Conservation (phyloP, 2,797 vertebrate genomes). For the Columba guinea region DNA sequence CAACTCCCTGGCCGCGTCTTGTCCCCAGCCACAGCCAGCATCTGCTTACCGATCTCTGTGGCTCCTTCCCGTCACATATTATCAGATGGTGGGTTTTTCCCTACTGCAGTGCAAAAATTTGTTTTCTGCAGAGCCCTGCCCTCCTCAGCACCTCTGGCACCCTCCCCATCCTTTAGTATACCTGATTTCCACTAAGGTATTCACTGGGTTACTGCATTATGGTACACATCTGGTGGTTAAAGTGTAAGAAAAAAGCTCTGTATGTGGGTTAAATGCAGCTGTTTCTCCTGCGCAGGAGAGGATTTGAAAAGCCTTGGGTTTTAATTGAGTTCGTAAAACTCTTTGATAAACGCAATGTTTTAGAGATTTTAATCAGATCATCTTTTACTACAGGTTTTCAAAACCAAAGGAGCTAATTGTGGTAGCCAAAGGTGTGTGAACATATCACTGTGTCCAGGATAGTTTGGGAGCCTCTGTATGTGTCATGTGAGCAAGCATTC, state of each 20-base stretch:
- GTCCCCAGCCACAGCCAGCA: not conserved
- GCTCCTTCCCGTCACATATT: not conserved
- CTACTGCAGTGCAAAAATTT: not conserved
- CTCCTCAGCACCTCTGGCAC: not conserved
- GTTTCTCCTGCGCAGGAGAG: not conserved
- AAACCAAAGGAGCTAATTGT: not conserved
- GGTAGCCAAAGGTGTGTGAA: not conserved
- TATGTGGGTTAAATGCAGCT: not conserved
- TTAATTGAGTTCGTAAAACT: not conserved
- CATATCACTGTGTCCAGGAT: not conserved
- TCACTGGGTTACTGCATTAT: not conserved
- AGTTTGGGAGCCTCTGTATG: not conserved
- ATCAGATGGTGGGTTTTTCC: not conserved
- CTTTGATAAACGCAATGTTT: not conserved
- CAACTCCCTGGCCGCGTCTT: not conserved
- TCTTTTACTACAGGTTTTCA: not conserved
- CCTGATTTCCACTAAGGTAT: not conserved
- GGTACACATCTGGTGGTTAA: not conserved
- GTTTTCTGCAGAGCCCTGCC: not conserved
- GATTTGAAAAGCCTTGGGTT: not conserved
- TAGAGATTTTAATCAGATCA: not conserved
- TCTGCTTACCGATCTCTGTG: accelerated
- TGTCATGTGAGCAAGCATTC: not conserved
- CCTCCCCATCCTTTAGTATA: not conserved
- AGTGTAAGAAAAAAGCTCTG: not conserved